Evolutionary conservation across 2,113 vertebrate species (phyloP), one percentile per base, ranked within the genome.

Genomic region (Sylvietta virens): DNA sequence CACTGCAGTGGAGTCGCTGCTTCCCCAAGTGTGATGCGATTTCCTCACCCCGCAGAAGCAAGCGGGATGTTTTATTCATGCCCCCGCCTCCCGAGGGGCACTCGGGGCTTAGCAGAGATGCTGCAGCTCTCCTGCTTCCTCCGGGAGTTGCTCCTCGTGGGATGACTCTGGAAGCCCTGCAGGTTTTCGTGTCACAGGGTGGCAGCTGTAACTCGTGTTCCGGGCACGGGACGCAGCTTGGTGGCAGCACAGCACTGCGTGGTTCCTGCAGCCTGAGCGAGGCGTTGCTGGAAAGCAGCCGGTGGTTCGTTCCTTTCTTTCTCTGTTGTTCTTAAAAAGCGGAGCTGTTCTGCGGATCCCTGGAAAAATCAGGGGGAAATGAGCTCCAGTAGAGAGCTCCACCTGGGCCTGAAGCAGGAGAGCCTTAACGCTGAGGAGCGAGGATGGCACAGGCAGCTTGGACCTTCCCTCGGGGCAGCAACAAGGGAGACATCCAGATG

Each of bases 171-270:
- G 0, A 4, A 13, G 6, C 3, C 4, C 78, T 3, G 0, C 60
- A 1, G 24, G 31, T 11, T 26, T 23, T 4, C 3, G 13, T 13
- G 21, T 0, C 40, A 0, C 8, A 0, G 4, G 4, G 70, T 20
- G 19, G 13, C 58, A 2, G 76, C 58, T 22, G 12, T 14, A 1
- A 1, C 45, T 26, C 11, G 0, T 30, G 69, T 1, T 3, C 0
- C 0, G 45, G 60, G 3, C 61, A 4, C 9, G 19, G 77, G 21
- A 1, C 37, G 3, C 92, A 6, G 92, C 90, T 37, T 31, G 92
- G 78, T 78, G 92, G 90, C 92, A 93, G 94, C 85, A 84, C 85
- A 13, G 69, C 5, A 5, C 69, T 0, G 60, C 18, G 4, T 1
- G 28, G 4, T 5, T 27, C 53, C 3, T 1, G 6, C 35, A 15